A percentile compares a stretch with the other conserved stretches of the same genome.
These are phyloP conservation scores for Phylloscopus trochilus DNA, from an alignment of 2,113 vertebrate species.

Conservation along the genomic window DNA sequence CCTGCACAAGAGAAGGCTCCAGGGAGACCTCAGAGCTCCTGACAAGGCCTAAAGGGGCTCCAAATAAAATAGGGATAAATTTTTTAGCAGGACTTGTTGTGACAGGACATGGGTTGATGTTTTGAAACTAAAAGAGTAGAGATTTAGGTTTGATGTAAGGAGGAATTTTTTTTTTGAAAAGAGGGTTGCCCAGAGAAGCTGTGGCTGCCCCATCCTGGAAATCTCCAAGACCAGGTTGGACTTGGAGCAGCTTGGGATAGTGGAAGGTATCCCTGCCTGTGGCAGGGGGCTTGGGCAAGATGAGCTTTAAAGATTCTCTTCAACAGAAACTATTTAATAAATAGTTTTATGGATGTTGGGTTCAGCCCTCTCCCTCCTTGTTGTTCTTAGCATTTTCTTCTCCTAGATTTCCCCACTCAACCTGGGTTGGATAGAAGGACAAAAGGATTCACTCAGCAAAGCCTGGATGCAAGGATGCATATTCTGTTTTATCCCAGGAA, in stretches of 20 bases:
- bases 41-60: accelerated
- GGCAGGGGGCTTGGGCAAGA: not conserved
- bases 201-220: not conserved
- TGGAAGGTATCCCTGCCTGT: not conserved
- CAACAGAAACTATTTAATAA: not conserved
- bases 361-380: not conserved
- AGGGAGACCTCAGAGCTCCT: not conserved
- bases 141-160: not conserved
- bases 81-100: not conserved
- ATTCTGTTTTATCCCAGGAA: not conserved
- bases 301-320: not conserved
- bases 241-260: not conserved
- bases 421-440: not conserved
- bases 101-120: not conserved
- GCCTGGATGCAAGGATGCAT: not conserved
- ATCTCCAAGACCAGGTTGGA: not conserved
- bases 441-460: not conserved
- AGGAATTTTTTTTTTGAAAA: not conserved
- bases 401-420: not conserved
- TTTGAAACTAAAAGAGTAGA: not conserved
- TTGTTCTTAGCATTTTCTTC: not conserved
- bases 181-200: too few relatives aligned
- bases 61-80: not conserved
- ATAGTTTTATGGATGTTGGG: accelerated
- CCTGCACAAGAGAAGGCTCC: not conserved